These are phyloP conservation scores for Phaetusa simplex DNA, from an alignment of 2,113 vertebrate species.

Conservation along the genomic window DNA sequence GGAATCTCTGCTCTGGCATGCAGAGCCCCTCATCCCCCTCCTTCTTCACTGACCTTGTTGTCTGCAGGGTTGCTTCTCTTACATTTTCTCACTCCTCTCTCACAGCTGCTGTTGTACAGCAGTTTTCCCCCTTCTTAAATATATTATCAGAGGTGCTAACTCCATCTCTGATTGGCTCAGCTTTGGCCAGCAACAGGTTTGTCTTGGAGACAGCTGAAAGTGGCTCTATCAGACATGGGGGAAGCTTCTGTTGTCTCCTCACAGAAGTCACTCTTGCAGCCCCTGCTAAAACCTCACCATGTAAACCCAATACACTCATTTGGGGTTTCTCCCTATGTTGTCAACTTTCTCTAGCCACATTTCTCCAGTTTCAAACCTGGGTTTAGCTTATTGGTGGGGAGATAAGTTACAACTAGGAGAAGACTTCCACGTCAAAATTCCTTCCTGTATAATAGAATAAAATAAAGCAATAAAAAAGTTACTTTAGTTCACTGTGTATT, in stretches of 20 bases:
- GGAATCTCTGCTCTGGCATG: neutral
- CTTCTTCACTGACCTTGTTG: neutral
- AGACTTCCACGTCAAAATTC: neutral
- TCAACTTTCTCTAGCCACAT: neutral
- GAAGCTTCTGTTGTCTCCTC: neutral
- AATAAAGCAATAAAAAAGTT: neutral
- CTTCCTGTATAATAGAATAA: neutral
- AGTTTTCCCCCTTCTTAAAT: neutral
- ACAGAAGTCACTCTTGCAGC: neutral
- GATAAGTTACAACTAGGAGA: neutral
- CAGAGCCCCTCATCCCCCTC: neutral
- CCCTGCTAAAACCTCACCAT: neutral
- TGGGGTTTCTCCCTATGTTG: neutral
- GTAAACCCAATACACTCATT: neutral
- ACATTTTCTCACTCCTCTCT: neutral
- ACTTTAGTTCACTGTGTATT: neutral
- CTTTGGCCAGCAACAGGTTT: neutral
- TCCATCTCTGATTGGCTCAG: fast-evolving
- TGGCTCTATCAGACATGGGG: neutral
- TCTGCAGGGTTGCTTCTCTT: neutral
- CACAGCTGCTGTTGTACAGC: neutral
- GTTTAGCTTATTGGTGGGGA: neutral
- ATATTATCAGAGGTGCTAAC: neutral
- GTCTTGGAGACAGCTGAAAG: neutral
- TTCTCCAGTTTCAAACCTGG: neutral